Evolutionary conservation across 2,797 vertebrate species (phyloP).

Genomic region (Triplophysa yarkandensis): DNA sequence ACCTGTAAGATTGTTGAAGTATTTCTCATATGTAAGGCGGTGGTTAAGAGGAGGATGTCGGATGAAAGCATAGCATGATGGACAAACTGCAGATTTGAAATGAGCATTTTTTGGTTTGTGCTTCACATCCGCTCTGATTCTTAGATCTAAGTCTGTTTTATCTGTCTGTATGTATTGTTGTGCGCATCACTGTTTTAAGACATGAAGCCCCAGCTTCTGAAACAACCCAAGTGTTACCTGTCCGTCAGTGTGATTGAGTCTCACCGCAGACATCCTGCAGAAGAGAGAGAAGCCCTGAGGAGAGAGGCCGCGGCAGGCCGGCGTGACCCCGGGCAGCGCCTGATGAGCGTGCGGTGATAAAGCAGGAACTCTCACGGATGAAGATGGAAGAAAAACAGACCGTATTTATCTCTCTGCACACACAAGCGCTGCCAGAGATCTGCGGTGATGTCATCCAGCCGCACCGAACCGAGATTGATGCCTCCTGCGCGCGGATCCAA

Average conservation of each 20-base stretch:
- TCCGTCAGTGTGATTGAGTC: slow-evolving; percentile 26
- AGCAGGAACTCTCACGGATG: slow-evolving; percentile 70
- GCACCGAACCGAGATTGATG: slow-evolving; percentile 74
- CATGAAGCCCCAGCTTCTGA: slow-evolving; percentile 15
- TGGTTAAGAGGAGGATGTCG: not conserved
- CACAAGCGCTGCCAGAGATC: slow-evolving; percentile 74
- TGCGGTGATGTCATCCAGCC: slow-evolving; percentile 76
- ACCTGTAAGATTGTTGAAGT: slow-evolving; percentile 26
- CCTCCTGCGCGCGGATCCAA: slow-evolving; percentile 66
- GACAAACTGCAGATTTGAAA: slow-evolving; percentile 23
- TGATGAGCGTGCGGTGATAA: slow-evolving; percentile 63
- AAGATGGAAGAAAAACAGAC: slow-evolving; percentile 66
- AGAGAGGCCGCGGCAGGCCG: slow-evolving; percentile 51
- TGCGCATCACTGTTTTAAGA: not conserved
- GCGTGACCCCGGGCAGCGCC: slow-evolving; percentile 39
- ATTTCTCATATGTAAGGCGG: not conserved
- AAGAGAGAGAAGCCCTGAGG: slow-evolving; percentile 28
- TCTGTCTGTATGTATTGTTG: not conserved
- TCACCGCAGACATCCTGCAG: slow-evolving; percentile 59
- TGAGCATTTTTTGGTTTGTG: not conserved
- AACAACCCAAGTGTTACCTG: slow-evolving; percentile 35
- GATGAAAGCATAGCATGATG: slow-evolving; percentile 11
- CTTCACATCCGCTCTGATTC: not conserved
- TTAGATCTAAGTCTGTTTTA: not conserved
- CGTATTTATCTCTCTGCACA: slow-evolving; percentile 77